phyloP scores from a whole-genome alignment of 2,888 invertebrate species.

The Standfussiana lucernea region DNA sequence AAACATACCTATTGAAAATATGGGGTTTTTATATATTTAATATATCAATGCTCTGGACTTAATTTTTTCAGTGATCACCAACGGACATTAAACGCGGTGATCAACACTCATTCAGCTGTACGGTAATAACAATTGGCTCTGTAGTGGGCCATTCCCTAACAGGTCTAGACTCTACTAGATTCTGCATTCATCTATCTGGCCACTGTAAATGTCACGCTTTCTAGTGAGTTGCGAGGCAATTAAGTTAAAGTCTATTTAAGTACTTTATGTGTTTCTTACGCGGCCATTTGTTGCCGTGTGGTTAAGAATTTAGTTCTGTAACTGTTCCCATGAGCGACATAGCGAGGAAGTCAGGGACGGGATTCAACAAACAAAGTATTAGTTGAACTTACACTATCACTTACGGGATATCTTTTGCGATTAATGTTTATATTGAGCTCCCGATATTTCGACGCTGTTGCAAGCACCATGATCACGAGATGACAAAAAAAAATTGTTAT shows the following conservation, averaged over 20 bases:
- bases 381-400: too few species aligned
- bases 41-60: neutral
- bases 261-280: constrained; percentile 35
- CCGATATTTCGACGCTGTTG: too few species aligned
- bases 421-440: too few species aligned
- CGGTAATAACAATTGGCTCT: neutral
- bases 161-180: constrained; percentile 1
- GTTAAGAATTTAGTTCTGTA: constrained; percentile 39
- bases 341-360: neutral
- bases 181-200: constrained; percentile 25
- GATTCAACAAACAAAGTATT: neutral
- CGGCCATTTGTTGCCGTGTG: constrained; percentile 20
- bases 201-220: constrained; percentile 32
- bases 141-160: neutral
- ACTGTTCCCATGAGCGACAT: constrained; percentile 24
- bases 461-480: too few species aligned
- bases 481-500: too few species aligned
- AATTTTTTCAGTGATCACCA: neutral
- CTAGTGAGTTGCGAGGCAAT: constrained; percentile 43
- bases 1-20: too few species aligned
- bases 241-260: constrained; percentile 43
- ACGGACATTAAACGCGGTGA: too few species aligned
- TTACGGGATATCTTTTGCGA: too few species aligned
- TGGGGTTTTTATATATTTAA: too few species aligned
- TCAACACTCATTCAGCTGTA: neutral